Base-by-base conservation (phyloP, 2,797 vertebrate genomes). In the Coracias cyanogaster region DNA sequence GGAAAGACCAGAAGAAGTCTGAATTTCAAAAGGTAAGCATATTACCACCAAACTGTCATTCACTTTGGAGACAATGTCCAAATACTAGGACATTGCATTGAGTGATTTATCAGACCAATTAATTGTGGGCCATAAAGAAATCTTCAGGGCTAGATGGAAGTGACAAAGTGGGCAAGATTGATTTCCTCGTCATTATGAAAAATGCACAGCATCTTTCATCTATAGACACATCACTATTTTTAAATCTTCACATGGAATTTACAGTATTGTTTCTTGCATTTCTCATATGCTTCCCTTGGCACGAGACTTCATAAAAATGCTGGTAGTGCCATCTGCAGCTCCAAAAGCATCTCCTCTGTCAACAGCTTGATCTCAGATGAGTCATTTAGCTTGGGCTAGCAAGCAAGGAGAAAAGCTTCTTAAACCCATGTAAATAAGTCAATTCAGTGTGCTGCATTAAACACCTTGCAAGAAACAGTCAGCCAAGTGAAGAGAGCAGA, bases 321-420 rank as follows among this genome's bases (percentile, higher is more conserved):
- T 95, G 91, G 91, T 77, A 95, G 72, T 96, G 76, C 92, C 94
- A 93, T 89, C 94, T 96, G 95, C 72, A 96, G 76, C 79, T 93
- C 82, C 76, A 67, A 90, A 82, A 96, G 79, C 65, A 91, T 58
- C 89, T 94, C 93, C 62, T 93, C 82, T 91, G 62, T 95, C 82
- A 93, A 94, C 76, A 95, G 91, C 88, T 94, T 95, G 95, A 94
- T 91, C 91, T 94, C 77, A 85, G 51, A 86, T 94, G 87, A 95
- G 46, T 95, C 91, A 96, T 51, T 76, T 89, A 94, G 89, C 77
- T 91, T 81, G 61, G 79, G 55, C 69, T 91, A 87, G 62, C 5
- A 0, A 83, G 84, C 81, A 85, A 86, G 52, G 31, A 94, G 91
- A 94, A 96, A 94, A 95, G 70, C 89, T 58, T 86, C 91, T 77